Evolutionary conservation across 2,797 vertebrate genomes (phyloP), one percentile per base, ranked within the genome.

Genomic region (Leptatherina wallacei): DNA sequence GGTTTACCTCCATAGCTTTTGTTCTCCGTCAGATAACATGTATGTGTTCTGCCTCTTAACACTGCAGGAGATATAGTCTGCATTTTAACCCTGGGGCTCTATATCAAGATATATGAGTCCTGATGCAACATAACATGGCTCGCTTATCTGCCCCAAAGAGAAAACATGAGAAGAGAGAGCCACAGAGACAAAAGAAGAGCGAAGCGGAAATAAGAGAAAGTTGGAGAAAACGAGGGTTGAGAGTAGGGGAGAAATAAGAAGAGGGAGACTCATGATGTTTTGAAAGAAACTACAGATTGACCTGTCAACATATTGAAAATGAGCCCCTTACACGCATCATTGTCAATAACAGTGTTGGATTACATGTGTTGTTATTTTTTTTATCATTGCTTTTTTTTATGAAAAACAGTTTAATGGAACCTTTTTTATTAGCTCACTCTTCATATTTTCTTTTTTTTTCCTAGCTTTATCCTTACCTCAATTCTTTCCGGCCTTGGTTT

Each of bases 231-330:
- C 7, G 56, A 57, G 24, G 42, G 38, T 24, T 52, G 13, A 18
- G 35, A 60, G 14, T n/a, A 55, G 55, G 13, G 30, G 58, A 38
- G 9, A 51, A 60, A 68, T 64, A 61, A 44, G n/a, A 52, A 61
- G 62, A 56, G 51, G 55, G 33, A 55, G n/a, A 55, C 58, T 65
- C 60, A 22, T 63, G 55, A 61, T 65, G 62, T 70, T 75, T 71
- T 70, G 52, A 78, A 65, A 65, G 60, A 74, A 73, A 66, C 56
- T 67, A 55, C 74, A 75, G 80, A 79, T 75, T 59, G 74, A 76
- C 82, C 61, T 80, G 71, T 91, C 82, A 78, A 76, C 74, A 78
- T 60, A 71, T 85, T 90, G 90, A 83, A 85, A 90, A 91, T 89
- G 74, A 85, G 73, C 65, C 80, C 57, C 32, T 35, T 62, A 32